Evolutionary conservation across 92 coral and sea anemone species (phyloP), one percentile per base, ranked within the genome.

Genomic region (Heliopora coerulea): DNA sequence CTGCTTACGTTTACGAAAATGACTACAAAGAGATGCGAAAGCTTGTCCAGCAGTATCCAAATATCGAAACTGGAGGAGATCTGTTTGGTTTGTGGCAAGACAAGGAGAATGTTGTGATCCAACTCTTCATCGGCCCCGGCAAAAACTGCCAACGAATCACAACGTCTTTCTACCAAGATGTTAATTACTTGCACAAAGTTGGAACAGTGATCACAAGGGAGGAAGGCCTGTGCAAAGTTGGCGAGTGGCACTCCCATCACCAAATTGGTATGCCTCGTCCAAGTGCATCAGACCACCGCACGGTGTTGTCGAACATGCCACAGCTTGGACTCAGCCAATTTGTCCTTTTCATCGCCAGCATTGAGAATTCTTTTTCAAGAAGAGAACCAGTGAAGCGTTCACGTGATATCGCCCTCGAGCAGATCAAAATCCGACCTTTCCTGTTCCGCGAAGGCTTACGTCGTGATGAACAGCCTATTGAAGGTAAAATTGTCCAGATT

Each of bases 201-300:
- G 91, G 96, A 24, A 56, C 86, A 33, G 41, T 68, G 28, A 60
- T 91, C 69, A 88, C 97, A 2, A 48, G 58, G 3, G 65, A 65
- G 12, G 91, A 91, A 79, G 95, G 91, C 32, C 74, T 91, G 44
- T 91, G 97, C 27, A 90, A 91, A 65, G 89, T 91, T 49, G 97
- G 97, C 24, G 97, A 91, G 77, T 91, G 97, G 97, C 97, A 91
- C 79, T 91, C 97, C 4, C 97, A 91, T 67, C 97, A 91, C 78
- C 90, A 78, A 46, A 90, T 79, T 29, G 91, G 84, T 20, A 60
- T 91, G 82, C 87, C 89, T 17, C 64, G 68, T 26, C 97, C 97
- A 32, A 91, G 97, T 35, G 82, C 82, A 15, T 89, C 83, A 73
- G 97, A 91, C 64, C 73, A 87, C n/a, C 83, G 64, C 33, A 91